phyloP scores from a whole-genome alignment of 2,888 invertebrate species.

The Drosophila picticornis region DNA sequence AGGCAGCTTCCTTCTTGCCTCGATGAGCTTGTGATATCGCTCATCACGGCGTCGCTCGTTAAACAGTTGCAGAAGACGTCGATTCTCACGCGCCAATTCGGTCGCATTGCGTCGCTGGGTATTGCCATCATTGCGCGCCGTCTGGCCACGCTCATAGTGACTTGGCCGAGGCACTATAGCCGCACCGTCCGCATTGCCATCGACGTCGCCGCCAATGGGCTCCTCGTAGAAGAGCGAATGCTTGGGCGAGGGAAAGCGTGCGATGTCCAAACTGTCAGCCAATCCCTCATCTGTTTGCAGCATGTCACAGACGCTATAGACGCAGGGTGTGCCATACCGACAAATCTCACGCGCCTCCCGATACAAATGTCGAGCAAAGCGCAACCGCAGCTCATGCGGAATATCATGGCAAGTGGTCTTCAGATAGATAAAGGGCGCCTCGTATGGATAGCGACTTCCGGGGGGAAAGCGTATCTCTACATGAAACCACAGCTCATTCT shows the following conservation, averaged over 20 bases:
- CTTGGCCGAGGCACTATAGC: slow-evolving; percentile 85
- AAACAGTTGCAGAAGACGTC: slow-evolving; percentile 88
- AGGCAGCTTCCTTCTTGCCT: slow-evolving; percentile 88
- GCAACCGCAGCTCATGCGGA: slow-evolving; percentile 88
- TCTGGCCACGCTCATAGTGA: slow-evolving; percentile 88
- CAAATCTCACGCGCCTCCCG: slow-evolving; percentile 89
- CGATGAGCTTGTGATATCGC: slow-evolving; percentile 89
- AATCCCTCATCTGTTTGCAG: slow-evolving; percentile 90
- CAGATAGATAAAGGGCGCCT: slow-evolving; percentile 90
- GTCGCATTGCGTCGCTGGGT: slow-evolving; percentile 85
- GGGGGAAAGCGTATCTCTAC: slow-evolving; percentile 91
- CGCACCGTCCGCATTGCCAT: slow-evolving; percentile 50
- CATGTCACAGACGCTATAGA: slow-evolving; percentile 90
- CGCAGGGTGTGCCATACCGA: slow-evolving; percentile 89
- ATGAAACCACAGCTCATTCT: slow-evolving; percentile 86
- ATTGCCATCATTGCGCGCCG: slow-evolving; percentile 86
- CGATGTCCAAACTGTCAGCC: slow-evolving; percentile 86
- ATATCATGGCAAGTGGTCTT: slow-evolving; percentile 88
- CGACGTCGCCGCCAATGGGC: slow-evolving; percentile 75
- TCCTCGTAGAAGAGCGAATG: slow-evolving; percentile 88
- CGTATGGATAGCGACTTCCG: slow-evolving; percentile 90
- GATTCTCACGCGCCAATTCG: slow-evolving; percentile 88
- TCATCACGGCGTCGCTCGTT: slow-evolving; percentile 87
- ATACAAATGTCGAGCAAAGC: slow-evolving; percentile 88
- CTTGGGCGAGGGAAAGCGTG: slow-evolving; percentile 86